phyloP scores from a whole-genome alignment of 1,140 invertebrate species.

The Ostrea denselamellosa region DNA sequence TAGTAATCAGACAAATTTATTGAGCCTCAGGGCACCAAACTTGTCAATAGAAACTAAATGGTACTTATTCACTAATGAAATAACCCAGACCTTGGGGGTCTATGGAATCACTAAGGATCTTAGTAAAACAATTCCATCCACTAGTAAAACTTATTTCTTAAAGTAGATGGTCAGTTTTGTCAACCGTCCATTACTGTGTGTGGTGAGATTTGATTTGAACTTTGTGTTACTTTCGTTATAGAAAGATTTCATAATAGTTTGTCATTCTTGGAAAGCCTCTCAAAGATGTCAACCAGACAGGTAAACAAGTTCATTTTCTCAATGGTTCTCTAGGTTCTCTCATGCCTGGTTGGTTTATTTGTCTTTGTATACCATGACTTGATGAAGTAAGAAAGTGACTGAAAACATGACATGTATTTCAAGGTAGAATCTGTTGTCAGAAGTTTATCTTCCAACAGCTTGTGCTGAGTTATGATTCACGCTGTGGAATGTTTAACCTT shows the following conservation, averaged over 20 bases:
- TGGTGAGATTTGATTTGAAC: not conserved
- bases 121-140: not conserved
- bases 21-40: not conserved
- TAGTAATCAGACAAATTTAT: conserved; percentile 26
- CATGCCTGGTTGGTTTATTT: not conserved
- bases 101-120: not conserved
- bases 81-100: conserved; percentile 9
- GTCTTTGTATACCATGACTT: not conserved
- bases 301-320: conserved; percentile 6
- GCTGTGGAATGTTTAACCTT: not conserved
- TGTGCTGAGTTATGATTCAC: conserved; percentile 4
- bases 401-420: not conserved
- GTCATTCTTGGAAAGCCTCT: not conserved
- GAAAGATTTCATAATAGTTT: not conserved
- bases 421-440: not conserved
- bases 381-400: not conserved
- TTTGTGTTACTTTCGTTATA: conserved; percentile 24
- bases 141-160: not conserved
- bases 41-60: conserved; percentile 22
- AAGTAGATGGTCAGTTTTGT: not conserved
- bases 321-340: not conserved
- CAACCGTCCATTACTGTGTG: not conserved
- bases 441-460: conserved; percentile 24
- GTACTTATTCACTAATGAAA: conserved; percentile 12
- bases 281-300: not conserved